Percentiles rank a stretch among this genome's conserved stretches.
Evolutionary conservation across 2,797 vertebrate species (phyloP).

Genomic region (Dromococcyx pavoninus): DNA sequence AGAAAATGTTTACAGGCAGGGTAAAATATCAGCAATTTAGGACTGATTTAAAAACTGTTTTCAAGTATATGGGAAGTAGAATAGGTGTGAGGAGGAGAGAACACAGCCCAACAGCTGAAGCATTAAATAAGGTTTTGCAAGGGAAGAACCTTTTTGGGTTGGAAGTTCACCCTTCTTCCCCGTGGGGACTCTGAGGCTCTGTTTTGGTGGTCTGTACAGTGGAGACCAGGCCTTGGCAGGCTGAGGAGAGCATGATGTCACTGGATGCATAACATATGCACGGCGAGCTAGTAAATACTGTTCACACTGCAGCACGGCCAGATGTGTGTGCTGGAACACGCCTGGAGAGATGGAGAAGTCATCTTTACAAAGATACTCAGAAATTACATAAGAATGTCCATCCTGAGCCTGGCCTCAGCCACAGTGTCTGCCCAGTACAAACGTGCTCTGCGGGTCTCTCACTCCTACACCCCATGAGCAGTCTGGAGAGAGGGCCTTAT

Average conservation of each 20-base stretch:
- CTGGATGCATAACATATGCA: conserved; percentile 70
- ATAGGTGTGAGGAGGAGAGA: conserved; percentile 17
- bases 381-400: conserved; percentile 65
- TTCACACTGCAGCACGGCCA: conserved; percentile 56
- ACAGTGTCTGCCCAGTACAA: conserved; percentile 46
- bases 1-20: neutral
- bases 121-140: conserved; percentile 52
- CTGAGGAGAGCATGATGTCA: conserved; percentile 71
- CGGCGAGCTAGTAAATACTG: conserved; percentile 51
- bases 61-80: neutral
- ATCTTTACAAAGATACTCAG: conserved; percentile 56
- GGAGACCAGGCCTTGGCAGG: conserved; percentile 69
- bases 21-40: neutral
- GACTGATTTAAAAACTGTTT: neutral
- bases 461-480: conserved; percentile 31
- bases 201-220: conserved; percentile 76
- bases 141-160: conserved; percentile 55
- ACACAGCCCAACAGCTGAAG: conserved; percentile 32
- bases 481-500: conserved; percentile 6
- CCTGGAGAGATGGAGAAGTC: conserved; percentile 62
- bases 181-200: conserved; percentile 59
- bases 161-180: conserved; percentile 55
- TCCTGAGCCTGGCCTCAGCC: conserved; percentile 46
- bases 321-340: conserved; percentile 57
- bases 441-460: conserved; percentile 6